These are phyloP conservation scores for Cephalopholis sonnerati DNA, from an alignment of 2,113 vertebrate genomes.

Conservation along the genomic window DNA sequence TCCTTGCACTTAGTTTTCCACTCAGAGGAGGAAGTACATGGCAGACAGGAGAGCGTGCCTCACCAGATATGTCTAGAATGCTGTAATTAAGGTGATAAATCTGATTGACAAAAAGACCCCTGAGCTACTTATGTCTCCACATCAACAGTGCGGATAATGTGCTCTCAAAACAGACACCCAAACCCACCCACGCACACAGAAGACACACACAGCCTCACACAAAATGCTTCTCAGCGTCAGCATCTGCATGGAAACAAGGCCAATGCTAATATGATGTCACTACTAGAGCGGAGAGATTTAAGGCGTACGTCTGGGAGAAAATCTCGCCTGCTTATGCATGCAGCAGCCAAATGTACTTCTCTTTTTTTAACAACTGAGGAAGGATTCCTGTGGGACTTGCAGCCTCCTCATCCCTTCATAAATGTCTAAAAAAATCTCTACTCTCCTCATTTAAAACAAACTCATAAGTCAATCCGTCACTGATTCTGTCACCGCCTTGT, in stretches of 20 bases:
- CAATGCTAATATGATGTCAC: slow-evolving; percentile 64
- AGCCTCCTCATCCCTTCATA: slow-evolving; percentile 47
- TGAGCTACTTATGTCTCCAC: slow-evolving; percentile 70
- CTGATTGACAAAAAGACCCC: slow-evolving; percentile 67
- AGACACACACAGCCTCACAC: slow-evolving; percentile 6
- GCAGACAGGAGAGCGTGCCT: slow-evolving; percentile 32
- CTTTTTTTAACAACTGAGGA: slow-evolving; percentile 43
- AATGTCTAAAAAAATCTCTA: slow-evolving; percentile 54
- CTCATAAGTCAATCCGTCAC: slow-evolving; percentile 63
- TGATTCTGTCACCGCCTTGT: slow-evolving; percentile 65
- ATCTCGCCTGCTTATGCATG: slow-evolving; percentile 64
- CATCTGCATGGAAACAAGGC: slow-evolving; percentile 65
- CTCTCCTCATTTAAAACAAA: slow-evolving; percentile 71
- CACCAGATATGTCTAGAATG: slow-evolving; percentile 59
- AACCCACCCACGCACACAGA: not conserved
- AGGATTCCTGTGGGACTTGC: slow-evolving; percentile 44
- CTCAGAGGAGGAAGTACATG: slow-evolving; percentile 45
- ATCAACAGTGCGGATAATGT: slow-evolving; percentile 61
- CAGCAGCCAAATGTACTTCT: slow-evolving; percentile 46
- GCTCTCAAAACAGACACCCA: slow-evolving; percentile 35
- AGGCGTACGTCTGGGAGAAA: slow-evolving; percentile 49
- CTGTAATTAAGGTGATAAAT: slow-evolving; percentile 78
- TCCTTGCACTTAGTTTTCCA: slow-evolving; percentile 45
- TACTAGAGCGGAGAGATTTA: slow-evolving; percentile 59
- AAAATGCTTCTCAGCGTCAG: slow-evolving; percentile 48